Base-by-base conservation (phyloP, 2,113 vertebrate genomes). In the Forbesichthys papilliferus region DNA sequence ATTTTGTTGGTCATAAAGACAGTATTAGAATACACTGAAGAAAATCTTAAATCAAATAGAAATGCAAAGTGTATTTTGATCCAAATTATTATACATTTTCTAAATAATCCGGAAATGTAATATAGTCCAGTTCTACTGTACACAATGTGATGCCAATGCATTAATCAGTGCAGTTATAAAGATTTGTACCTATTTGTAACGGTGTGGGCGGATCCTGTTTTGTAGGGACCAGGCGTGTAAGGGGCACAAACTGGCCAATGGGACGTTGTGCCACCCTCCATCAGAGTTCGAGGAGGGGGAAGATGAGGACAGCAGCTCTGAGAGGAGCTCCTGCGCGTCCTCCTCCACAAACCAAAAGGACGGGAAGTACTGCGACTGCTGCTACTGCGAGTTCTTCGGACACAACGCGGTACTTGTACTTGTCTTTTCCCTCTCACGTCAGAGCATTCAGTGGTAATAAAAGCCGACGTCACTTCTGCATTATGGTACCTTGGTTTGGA, bases 351-450 rank as follows among this genome's bases (percentile, higher is more conserved):
- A 96, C 84, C 98, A 98, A 92, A 95, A 96, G 88, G 98, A 99
- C 0, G 98, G 98, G 75, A 99, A 99, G 84, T 99, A 99, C 93
- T 99, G 98, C 14, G 98, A 99, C 90, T 99, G 98, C 93, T 99
- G 98, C 95, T 99, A 99, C 94, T 99, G 98, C 94, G 98, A 99
- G 91, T 99, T 99, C 94, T 99, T 99, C 78, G 98, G 98, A 85
- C 98, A 99, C 89, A 99, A 98, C 0, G 96, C 97, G 95, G 98
- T 99, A 93, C 91, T 89, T 86, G 71, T 53, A 55, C 56, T 58
- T 34, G 27, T 5, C 20, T 12, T 11, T 53, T 27, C 27, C 36
- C 5, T 42, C 36, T 42, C 36, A 42, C 57, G 75, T 74, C 14
- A 3, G 34, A 55, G 2, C 58, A 20, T 10, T 57, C 11, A 20